These are phyloP conservation scores for Lottia scabra DNA, from an alignment of 2,888 invertebrate genomes.

Conservation along the genomic window DNA sequence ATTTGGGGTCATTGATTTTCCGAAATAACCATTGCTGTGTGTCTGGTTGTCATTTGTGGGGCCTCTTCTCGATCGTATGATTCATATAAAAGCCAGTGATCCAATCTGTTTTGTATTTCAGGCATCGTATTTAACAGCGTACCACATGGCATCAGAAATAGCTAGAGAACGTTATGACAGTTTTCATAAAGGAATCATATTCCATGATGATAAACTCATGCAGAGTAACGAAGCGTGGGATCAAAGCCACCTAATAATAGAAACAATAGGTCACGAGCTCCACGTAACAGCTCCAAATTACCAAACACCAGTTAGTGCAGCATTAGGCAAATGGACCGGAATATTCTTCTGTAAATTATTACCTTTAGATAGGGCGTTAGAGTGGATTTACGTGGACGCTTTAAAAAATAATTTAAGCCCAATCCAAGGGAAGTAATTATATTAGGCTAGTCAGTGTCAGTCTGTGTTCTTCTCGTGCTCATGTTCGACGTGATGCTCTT, in stretches of 20 bases:
- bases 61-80: too few relatives aligned
- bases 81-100: too few relatives aligned
- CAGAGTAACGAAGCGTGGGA: slow-evolving; percentile 29
- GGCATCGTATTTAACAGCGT: slow-evolving; percentile 33
- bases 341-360: slow-evolving; percentile 34
- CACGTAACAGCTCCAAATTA: slow-evolving; percentile 32
- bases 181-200: slow-evolving; percentile 25
- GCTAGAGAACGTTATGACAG: slow-evolving; percentile 25
- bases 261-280: slow-evolving; percentile 17
- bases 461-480: too few relatives aligned
- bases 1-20: too few relatives aligned
- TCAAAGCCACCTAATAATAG: slow-evolving; percentile 22
- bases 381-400: slow-evolving; percentile 37
- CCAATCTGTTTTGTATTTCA: neutral
- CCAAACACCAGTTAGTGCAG: slow-evolving; percentile 21
- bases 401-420: slow-evolving; percentile 11
- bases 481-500: too few relatives aligned
- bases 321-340: slow-evolving; percentile 20
- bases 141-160: slow-evolving; percentile 25
- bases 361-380: slow-evolving; percentile 29
- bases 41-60: too few relatives aligned
- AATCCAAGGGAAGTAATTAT: neutral
- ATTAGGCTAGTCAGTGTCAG: neutral
- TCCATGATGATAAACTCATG: slow-evolving; percentile 28
- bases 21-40: too few relatives aligned